Percentiles rank a stretch among this genome's conserved stretches.
Conservation (phyloP, 2,113 vertebrate genomes). For the Synodontis membranacea region DNA sequence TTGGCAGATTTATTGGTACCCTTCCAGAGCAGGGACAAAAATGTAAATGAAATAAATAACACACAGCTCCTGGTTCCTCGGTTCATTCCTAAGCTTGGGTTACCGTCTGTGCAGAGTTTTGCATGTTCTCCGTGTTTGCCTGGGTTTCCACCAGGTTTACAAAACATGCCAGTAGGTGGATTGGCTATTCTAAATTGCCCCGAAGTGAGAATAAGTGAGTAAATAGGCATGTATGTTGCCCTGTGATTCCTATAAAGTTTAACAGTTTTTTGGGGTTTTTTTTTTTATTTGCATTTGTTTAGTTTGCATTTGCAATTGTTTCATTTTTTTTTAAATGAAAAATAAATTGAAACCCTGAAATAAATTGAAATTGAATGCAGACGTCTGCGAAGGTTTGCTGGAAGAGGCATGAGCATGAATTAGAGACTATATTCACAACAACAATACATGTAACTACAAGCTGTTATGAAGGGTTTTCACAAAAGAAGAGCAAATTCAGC, state of each 20-base stretch:
- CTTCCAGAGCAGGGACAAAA: conserved; percentile 14
- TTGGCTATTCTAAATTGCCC: background rate
- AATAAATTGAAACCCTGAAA: background rate
- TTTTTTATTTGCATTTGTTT: background rate
- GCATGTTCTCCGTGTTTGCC: background rate
- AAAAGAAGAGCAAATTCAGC: background rate
- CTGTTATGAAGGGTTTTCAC: background rate
- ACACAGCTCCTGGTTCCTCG: background rate
- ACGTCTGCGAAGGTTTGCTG: background rate
- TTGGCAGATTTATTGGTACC: conserved; percentile 24
- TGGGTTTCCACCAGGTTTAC: background rate
- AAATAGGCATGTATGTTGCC: background rate
- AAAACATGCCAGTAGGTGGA: background rate
- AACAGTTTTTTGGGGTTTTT: background rate
- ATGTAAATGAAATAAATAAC: conserved; percentile 26
- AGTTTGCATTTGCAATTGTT: too few species aligned
- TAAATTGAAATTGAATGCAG: background rate
- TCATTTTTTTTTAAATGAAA: background rate
- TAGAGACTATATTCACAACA: background rate
- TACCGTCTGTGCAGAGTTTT: conserved; percentile 3
- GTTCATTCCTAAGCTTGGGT: conserved; percentile 23
- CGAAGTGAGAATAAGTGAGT: background rate
- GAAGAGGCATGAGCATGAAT: background rate
- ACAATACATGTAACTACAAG: background rate
- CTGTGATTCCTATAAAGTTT: background rate